A percentile compares a stretch with the other conserved stretches of the same genome.
phyloP scores from a whole-genome alignment of 2,888 invertebrate genomes.

The Drosophila macrospina region DNA sequence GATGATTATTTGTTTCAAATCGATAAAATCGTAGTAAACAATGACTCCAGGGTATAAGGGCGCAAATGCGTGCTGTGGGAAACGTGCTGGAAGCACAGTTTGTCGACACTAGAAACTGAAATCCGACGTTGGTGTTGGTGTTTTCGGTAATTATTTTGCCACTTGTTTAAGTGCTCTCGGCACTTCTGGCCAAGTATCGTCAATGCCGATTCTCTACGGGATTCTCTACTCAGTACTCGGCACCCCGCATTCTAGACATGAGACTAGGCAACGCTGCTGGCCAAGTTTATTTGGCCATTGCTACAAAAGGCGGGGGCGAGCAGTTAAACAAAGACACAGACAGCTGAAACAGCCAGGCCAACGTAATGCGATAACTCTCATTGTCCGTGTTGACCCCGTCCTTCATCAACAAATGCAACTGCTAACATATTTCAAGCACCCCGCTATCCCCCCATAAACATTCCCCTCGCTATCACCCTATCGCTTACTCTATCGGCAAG shows the following conservation, averaged over 20 bases:
- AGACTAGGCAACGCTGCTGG: constrained; percentile 16
- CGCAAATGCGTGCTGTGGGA: constrained; percentile 25
- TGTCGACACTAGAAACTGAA: constrained; percentile 8
- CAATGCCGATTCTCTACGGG: background rate
- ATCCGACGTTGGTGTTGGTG: constrained; percentile 42
- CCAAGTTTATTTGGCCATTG: constrained; percentile 58
- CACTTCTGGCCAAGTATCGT: constrained; percentile 42
- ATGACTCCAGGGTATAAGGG: constrained; percentile 24
- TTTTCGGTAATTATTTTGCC: constrained; percentile 74
- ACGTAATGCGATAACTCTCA: constrained; percentile 60
- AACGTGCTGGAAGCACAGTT: constrained; percentile 27
- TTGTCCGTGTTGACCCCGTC: constrained; percentile 3
- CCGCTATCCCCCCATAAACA: background rate
- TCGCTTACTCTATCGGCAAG: background rate
- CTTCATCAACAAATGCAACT: constrained; percentile 54
- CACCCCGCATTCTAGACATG: too few relatives aligned
- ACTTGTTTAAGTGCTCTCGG: constrained; percentile 65
- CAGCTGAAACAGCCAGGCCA: constrained; percentile 30
- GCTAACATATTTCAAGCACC: constrained; percentile 63
- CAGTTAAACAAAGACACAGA: constrained; percentile 38
- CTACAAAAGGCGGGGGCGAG: constrained; percentile 36
- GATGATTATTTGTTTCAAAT: too few relatives aligned
- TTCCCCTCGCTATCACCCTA: background rate
- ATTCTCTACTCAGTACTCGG: background rate
- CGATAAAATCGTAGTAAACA: background rate